Percentiles rank a stretch among this genome's conserved stretches.
Conservation (phyloP, 2,797 vertebrate genomes). For the Oreortyx pictus region DNA sequence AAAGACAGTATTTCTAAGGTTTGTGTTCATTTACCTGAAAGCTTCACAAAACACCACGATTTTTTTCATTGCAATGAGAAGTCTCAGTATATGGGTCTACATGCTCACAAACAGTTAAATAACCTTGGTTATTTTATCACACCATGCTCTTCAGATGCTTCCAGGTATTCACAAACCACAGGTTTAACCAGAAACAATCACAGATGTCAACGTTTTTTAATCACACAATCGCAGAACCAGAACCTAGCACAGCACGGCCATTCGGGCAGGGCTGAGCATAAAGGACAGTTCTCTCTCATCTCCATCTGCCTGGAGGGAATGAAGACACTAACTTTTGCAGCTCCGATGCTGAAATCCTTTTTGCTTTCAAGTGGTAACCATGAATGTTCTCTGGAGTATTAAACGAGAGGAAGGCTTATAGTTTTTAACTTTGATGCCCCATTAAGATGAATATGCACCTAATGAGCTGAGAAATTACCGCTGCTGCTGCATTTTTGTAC, state of each 20-base stretch:
- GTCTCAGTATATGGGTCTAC: neutral
- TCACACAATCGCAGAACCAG: neutral
- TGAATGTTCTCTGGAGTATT: constrained; percentile 76
- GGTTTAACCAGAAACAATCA: neutral
- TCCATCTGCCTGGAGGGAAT: constrained; percentile 54
- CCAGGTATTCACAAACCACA: neutral
- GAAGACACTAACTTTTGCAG: constrained; percentile 68
- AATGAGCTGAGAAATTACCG: constrained; percentile 80
- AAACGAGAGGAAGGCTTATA: constrained; percentile 77
- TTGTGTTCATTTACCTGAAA: neutral
- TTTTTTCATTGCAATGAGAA: neutral
- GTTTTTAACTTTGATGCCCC: constrained; percentile 80
- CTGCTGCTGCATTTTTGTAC: neutral
- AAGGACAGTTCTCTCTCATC: constrained; percentile 29
- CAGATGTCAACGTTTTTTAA: neutral
- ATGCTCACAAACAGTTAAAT: neutral
- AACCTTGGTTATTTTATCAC: neutral
- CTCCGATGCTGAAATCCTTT: constrained; percentile 69
- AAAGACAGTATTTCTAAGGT: neutral
- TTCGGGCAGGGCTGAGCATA: neutral
- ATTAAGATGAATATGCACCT: constrained; percentile 79
- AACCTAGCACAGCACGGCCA: neutral
- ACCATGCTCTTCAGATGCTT: neutral
- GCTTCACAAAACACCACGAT: neutral
- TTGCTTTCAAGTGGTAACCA: constrained; percentile 76